A percentile compares a stretch with the other conserved stretches of the same genome.
phyloP scores from a whole-genome alignment of 2,888 invertebrate species.

The Acleris sparsana region DNA sequence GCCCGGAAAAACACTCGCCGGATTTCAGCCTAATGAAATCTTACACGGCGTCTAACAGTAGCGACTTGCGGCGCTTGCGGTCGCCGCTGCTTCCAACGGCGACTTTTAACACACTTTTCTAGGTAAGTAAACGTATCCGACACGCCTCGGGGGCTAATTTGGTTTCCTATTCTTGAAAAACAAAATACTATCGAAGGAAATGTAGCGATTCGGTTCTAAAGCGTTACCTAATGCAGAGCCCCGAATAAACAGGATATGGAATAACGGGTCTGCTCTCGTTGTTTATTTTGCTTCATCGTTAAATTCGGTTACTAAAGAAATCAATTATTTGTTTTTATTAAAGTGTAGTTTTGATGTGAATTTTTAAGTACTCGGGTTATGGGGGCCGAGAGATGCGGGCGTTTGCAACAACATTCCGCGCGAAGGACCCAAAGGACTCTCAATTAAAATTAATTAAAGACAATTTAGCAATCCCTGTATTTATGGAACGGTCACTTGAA shows the following conservation, averaged over 20 bases:
- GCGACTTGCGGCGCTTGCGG: constrained; percentile 55
- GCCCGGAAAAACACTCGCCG: constrained; percentile 79
- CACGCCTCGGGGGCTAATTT: constrained; percentile 54
- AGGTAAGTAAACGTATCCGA: constrained; percentile 64
- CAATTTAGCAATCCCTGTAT: constrained; percentile 79
- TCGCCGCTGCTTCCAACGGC: constrained; percentile 16
- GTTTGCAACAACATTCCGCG: constrained; percentile 72
- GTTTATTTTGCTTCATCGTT: constrained; percentile 52
- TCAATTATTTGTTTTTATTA: constrained; percentile 49
- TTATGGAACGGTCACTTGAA: constrained; percentile 69
- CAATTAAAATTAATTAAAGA: constrained; percentile 82
- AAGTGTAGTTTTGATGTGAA: constrained; percentile 62
- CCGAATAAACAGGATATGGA: constrained; percentile 55
- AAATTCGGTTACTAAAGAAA: constrained; percentile 53
- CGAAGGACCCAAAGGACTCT: constrained; percentile 72
- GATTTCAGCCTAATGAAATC: constrained; percentile 80
- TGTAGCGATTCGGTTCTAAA: constrained; percentile 58
- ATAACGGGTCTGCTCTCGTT: constrained; percentile 42
- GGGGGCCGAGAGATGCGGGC: constrained; percentile 74
- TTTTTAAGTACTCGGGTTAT: constrained; percentile 53
- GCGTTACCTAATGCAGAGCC: constrained; percentile 48
- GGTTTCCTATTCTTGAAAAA: constrained; percentile 50
- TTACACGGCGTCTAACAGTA: constrained; percentile 65
- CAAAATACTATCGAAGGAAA: constrained; percentile 55
- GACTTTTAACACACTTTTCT: constrained; percentile 51